Percentiles rank a stretch among this genome's conserved stretches.
Evolutionary conservation across 2,113 vertebrate genomes (phyloP).

Genomic region (Ophthalmolycus amberensis): DNA sequence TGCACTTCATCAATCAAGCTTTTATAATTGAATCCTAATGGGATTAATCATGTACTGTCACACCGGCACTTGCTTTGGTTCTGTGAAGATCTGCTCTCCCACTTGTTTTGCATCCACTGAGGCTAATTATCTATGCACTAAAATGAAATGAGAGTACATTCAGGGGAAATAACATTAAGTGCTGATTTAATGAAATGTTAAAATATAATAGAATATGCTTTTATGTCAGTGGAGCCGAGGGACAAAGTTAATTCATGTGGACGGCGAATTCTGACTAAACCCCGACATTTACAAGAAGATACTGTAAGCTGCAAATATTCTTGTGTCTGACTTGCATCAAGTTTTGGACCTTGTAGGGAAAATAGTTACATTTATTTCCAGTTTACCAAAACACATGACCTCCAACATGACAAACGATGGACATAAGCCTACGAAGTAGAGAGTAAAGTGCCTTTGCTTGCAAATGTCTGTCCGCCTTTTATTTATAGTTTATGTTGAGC

Average conservation of each 20-base stretch:
- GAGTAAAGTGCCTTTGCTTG: slow-evolving; percentile 46
- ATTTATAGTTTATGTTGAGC: slow-evolving; percentile 76
- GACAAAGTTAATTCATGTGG: background rate
- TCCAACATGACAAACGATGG: slow-evolving; percentile 20
- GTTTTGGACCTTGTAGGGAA: background rate
- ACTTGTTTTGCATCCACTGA: slow-evolving; percentile 52
- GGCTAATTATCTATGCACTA: slow-evolving; percentile 49
- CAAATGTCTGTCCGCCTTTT: slow-evolving; percentile 59
- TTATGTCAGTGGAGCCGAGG: background rate
- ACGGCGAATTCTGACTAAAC: slow-evolving; percentile 9
- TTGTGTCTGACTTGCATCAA: slow-evolving; percentile 8
- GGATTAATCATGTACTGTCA: slow-evolving; percentile 72
- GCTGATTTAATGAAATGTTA: slow-evolving; percentile 39
- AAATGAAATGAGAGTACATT: slow-evolving; percentile 37
- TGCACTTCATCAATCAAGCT: slow-evolving; percentile 68
- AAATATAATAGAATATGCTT: slow-evolving; percentile 17
- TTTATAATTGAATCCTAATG: slow-evolving; percentile 74
- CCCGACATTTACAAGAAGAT: background rate
- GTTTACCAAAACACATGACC: slow-evolving; percentile 19
- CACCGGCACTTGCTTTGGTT: slow-evolving; percentile 51
- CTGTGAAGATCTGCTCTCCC: slow-evolving; percentile 45
- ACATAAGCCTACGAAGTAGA: slow-evolving; percentile 13
- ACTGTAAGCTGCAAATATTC: background rate
- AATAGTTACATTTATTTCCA: background rate
- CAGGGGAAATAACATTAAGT: slow-evolving; percentile 14